Conservation (phyloP, 2,113 vertebrate genomes). For the Junco hyemalis region DNA sequence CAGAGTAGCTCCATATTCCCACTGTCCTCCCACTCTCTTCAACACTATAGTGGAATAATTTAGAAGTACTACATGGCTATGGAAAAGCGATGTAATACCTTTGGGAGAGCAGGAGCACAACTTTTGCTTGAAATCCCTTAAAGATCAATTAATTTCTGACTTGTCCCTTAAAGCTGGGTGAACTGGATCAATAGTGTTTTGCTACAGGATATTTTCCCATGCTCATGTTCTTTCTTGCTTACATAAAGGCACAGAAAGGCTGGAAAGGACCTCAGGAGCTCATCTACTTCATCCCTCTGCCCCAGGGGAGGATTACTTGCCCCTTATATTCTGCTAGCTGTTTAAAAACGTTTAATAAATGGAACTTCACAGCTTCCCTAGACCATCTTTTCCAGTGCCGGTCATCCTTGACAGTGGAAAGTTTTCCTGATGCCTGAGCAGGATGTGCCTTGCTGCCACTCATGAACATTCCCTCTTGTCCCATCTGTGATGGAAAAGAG, state of each 20-base stretch:
- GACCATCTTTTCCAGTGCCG: not conserved
- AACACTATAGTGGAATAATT: not conserved
- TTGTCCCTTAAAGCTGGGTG: not conserved
- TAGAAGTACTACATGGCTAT: not conserved
- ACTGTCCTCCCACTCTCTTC: not conserved
- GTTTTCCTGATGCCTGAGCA: not conserved
- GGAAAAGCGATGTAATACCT: not conserved
- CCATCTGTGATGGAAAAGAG: not conserved
- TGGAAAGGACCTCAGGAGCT: not conserved
- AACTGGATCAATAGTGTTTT: not conserved
- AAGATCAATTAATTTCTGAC: not conserved
- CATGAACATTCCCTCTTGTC: not conserved
- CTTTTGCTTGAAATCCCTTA: not conserved
- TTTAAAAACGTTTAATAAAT: not conserved
- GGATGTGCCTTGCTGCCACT: not conserved
- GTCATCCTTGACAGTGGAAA: not conserved
- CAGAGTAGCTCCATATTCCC: not conserved
- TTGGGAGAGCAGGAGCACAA: not conserved
- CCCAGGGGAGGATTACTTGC: not conserved
- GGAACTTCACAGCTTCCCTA: not conserved
- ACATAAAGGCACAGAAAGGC: not conserved
- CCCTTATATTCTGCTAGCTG: not conserved
- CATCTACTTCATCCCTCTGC: not conserved
- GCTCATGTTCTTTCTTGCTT: not conserved
- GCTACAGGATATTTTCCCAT: slow-evolving; percentile 3